A percentile compares a stretch with the other conserved stretches of the same genome.
Evolutionary conservation across 2,113 vertebrate species (phyloP).

Genomic region (Zosterops pallidus): DNA sequence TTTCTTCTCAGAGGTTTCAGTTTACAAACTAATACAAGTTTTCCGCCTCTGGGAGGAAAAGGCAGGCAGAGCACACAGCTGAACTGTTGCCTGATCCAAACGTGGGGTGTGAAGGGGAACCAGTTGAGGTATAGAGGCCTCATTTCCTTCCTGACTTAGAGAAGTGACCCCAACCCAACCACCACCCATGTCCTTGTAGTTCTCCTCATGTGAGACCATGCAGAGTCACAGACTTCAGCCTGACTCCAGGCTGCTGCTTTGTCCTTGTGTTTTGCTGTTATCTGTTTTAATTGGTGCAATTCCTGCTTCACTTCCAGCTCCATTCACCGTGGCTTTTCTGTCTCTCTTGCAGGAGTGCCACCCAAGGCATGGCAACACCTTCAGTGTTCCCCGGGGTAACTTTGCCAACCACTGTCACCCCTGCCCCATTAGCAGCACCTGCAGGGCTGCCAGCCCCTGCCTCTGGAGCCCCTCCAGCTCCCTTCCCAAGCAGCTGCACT

Average conservation of each 20-base stretch:
- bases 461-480: constrained; percentile 52
- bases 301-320: background rate
- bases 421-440: constrained; percentile 25
- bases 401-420: constrained; percentile 14
- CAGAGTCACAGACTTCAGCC: background rate
- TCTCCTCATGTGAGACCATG: accelerated
- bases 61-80: background rate
- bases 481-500: constrained; percentile 51
- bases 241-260: background rate
- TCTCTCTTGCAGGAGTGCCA: constrained; percentile 64
- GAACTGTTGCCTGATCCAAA: background rate
- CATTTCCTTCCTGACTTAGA: background rate
- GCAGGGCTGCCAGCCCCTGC: constrained; percentile 4
- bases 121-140: background rate
- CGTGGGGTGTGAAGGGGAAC: background rate
- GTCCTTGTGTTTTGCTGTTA: background rate
- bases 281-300: background rate
- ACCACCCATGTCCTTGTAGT: background rate
- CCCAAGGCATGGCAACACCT: constrained; percentile 31
- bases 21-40: accelerated
- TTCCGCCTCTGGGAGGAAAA: background rate
- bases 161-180: background rate
- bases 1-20: background rate
- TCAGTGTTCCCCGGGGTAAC: constrained; percentile 49
- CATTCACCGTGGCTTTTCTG: background rate